Evolutionary conservation across 2,888 invertebrate genomes (phyloP).

Genomic region (Drosophila meridiana): DNA sequence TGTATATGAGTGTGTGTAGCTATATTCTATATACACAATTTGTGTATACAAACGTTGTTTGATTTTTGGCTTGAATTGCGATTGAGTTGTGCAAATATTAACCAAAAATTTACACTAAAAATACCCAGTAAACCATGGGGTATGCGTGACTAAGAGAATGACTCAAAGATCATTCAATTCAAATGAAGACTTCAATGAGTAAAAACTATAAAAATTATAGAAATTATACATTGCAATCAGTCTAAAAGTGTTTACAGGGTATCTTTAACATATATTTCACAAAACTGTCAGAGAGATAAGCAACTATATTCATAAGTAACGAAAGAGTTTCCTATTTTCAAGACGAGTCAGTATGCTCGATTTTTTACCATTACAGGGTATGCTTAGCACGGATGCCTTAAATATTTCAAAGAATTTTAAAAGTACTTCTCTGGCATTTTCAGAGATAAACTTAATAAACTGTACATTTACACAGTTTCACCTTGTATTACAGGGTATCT

Average conservation of each 20-base stretch:
- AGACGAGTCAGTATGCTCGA: neutral
- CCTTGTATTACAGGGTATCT: slow-evolving; percentile 1
- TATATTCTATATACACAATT: slow-evolving; percentile 3
- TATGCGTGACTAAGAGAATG: neutral
- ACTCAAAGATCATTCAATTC: neutral
- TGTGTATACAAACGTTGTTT: slow-evolving; percentile 18
- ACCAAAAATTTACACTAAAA: slow-evolving; percentile 49
- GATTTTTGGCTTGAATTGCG: slow-evolving; percentile 31
- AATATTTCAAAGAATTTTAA: neutral
- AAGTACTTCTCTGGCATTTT: neutral
- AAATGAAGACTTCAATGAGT: neutral
- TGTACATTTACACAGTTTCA: neutral
- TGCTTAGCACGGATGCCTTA: neutral
- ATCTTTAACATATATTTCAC: too few relatives aligned
- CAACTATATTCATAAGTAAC: neutral
- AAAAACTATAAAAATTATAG: neutral
- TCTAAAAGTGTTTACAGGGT: too few relatives aligned
- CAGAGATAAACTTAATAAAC: neutral
- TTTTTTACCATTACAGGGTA: neutral
- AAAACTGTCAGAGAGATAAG: neutral
- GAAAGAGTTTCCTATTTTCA: neutral
- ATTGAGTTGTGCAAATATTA: slow-evolving; percentile 57
- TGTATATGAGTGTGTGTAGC: neutral
- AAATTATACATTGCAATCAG: neutral
- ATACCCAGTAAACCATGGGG: neutral